Evolutionary conservation across 37 sponge, comb jelly and placozoan species (phyloP).

Genomic region (Aplysina aerophoba): DNA sequence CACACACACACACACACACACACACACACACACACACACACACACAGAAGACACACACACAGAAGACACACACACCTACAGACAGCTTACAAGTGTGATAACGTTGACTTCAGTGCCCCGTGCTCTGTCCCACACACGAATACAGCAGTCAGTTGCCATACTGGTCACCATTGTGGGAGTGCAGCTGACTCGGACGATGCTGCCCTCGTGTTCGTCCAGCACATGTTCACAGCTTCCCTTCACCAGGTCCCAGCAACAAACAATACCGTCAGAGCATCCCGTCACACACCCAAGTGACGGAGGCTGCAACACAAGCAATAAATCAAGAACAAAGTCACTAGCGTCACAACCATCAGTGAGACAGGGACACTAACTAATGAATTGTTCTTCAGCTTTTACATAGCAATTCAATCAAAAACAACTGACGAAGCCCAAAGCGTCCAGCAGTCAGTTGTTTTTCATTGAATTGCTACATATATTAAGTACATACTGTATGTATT

Average conservation of each 20-base stretch:
- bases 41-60: background rate
- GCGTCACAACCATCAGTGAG: background rate
- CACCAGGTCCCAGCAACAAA: constrained; percentile 59
- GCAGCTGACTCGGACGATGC: constrained; percentile 12
- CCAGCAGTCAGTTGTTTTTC: too few species aligned
- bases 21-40: background rate
- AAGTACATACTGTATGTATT: too few species aligned
- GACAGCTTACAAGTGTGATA: constrained; percentile 49
- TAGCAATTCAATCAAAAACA: too few species aligned
- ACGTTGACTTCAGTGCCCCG: constrained; percentile 33
- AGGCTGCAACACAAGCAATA: background rate
- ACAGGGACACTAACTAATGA: too few species aligned
- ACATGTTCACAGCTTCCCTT: constrained; percentile 48
- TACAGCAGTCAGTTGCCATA: constrained; percentile 34
- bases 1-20: background rate
- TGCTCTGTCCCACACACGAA: constrained; percentile 54
- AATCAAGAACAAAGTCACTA: background rate
- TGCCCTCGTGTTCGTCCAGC: constrained; percentile 16
- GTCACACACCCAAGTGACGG: constrained; percentile 50
- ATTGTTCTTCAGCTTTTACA: too few species aligned
- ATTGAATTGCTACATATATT: too few species aligned
- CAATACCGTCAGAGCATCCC: constrained; percentile 61
- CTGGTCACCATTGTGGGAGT: constrained; percentile 28
- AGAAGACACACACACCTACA: background rate
- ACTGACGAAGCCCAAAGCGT: too few species aligned